These are phyloP conservation scores for Caenorhabditis imperialis DNA, from an alignment of 2,888 invertebrate genomes.

Conservation along the genomic window DNA sequence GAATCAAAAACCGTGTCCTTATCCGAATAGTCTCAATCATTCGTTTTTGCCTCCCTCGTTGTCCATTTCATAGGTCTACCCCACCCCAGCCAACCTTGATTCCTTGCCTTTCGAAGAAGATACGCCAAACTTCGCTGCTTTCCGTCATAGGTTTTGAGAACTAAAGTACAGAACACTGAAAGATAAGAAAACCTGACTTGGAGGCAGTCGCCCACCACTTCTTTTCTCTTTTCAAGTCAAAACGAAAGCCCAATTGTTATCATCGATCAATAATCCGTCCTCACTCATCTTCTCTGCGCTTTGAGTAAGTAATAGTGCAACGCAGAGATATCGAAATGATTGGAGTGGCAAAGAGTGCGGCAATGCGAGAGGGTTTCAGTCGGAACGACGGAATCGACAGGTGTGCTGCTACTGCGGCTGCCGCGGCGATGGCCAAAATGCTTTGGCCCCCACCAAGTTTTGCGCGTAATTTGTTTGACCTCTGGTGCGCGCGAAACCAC, in stretches of 20 bases:
- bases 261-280: constrained; percentile 43
- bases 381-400: constrained; percentile 45
- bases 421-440: constrained; percentile 13
- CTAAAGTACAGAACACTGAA: constrained; percentile 28
- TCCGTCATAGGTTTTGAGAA: constrained; percentile 2
- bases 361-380: constrained; percentile 42
- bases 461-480: constrained; percentile 50
- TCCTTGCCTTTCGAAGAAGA: neutral
- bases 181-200: constrained; percentile 42
- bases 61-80: neutral
- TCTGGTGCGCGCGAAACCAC: constrained; percentile 38
- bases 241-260: constrained; percentile 17
- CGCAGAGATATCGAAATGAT: constrained; percentile 44
- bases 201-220: too few relatives aligned
- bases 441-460: constrained; percentile 26
- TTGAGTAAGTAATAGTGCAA: constrained; percentile 41
- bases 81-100: constrained; percentile 1
- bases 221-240: constrained; percentile 1
- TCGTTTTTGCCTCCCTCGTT: constrained; percentile 9
- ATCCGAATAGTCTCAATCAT: constrained; percentile 3
- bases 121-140: constrained; percentile 1
- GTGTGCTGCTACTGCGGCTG: too few relatives aligned
- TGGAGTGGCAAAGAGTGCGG: constrained; percentile 16
- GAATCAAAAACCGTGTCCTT: constrained; percentile 45
- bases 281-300: too few relatives aligned